Conservation (phyloP, 2,113 vertebrate species). For the Microtus richardsoni region DNA sequence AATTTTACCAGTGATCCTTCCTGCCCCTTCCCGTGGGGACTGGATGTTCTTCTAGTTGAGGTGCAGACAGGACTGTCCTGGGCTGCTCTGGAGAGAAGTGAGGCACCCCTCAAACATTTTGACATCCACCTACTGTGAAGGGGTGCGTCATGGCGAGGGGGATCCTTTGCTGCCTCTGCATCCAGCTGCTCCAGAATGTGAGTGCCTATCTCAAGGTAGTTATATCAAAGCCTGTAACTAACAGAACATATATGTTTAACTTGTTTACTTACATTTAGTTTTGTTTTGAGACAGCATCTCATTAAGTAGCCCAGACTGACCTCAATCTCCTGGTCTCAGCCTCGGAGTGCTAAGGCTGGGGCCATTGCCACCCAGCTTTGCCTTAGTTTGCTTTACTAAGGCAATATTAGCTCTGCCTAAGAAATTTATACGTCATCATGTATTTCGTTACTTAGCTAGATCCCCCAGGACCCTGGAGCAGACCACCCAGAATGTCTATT, state of each 20-base stretch:
- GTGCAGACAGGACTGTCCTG: constrained; percentile 63
- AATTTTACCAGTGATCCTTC: not conserved
- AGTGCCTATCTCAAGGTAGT: rapidly evolving
- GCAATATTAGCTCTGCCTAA: not conserved
- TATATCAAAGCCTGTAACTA: not conserved
- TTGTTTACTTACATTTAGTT: not conserved
- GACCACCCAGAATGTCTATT: not conserved
- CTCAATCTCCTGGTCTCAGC: not conserved
- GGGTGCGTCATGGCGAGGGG: rapidly evolving
- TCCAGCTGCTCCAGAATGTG: too few species aligned
- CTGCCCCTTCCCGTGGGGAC: not conserved
- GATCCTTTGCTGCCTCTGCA: not conserved
- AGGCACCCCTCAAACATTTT: not conserved
- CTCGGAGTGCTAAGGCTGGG: not conserved
- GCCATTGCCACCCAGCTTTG: not conserved
- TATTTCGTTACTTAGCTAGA: not conserved
- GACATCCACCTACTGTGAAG: not conserved
- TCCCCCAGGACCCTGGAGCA: not conserved
- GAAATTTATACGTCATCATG: not conserved
- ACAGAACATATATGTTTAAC: not conserved
- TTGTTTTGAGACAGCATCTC: not conserved
- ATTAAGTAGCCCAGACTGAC: not conserved
- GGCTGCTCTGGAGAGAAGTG: constrained; percentile 72
- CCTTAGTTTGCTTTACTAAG: not conserved
- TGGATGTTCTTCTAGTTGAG: constrained; percentile 69